Evolutionary conservation across 2,797 vertebrate genomes (phyloP).

Genomic region (Smutsia temminckii): DNA sequence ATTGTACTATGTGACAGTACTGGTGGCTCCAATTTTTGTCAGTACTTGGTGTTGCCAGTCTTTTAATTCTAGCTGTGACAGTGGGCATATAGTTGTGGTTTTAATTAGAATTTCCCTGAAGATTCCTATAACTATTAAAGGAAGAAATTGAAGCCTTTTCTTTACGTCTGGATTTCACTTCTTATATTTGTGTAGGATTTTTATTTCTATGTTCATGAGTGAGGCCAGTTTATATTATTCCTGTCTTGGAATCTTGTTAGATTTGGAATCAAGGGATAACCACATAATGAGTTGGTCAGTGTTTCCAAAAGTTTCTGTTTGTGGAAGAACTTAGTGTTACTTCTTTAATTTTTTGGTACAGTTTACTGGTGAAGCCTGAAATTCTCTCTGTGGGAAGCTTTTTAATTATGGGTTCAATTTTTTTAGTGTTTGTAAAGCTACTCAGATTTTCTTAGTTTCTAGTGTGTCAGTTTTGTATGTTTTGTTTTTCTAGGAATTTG

Average conservation of each 20-base stretch:
- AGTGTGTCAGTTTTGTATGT: not conserved
- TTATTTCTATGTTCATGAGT: not conserved
- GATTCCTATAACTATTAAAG: not conserved
- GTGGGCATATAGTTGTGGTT: not conserved
- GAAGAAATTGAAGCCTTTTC: not conserved
- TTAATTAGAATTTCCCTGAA: slow-evolving; percentile 4
- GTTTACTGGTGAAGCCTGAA: not conserved
- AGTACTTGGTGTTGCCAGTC: not conserved
- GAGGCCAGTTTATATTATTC: slow-evolving; percentile 4
- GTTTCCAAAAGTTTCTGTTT: not conserved
- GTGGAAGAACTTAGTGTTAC: not conserved
- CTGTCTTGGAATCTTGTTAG: slow-evolving; percentile 9
- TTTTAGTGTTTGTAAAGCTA: not conserved
- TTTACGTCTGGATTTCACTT: not conserved
- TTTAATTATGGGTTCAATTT: not conserved
- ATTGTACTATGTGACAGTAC: not conserved
- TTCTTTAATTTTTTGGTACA: slow-evolving; percentile 7
- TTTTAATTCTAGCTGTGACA: not conserved
- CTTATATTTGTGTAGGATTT: not conserved
- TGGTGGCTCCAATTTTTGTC: not conserved
- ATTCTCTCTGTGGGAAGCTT: slow-evolving; percentile 29
- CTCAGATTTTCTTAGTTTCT: not conserved
- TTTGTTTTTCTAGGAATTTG: not conserved
- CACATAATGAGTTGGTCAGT: not conserved
- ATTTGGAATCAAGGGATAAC: not conserved